Evolutionary conservation across 53 echinoderm and acorn worm genomes (phyloP).

Genomic region (Glandiceps talaboti): DNA sequence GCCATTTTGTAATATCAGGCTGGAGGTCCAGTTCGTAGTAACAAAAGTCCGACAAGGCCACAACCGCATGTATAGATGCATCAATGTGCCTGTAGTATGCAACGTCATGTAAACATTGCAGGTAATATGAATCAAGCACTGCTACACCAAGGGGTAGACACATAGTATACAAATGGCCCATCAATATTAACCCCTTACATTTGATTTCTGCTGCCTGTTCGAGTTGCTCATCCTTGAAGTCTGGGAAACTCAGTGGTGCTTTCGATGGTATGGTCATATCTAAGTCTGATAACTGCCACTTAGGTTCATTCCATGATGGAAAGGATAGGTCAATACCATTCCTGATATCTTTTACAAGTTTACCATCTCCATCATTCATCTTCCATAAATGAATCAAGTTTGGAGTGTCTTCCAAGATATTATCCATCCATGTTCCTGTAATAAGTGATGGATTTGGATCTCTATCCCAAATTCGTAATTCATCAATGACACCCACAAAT

Average conservation of each 20-base stretch:
- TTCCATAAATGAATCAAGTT: slow-evolving; percentile 62
- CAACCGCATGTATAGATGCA: slow-evolving; percentile 44
- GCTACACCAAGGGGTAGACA: slow-evolving; percentile 27
- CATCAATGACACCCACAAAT: slow-evolving; percentile 55
- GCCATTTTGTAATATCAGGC: slow-evolving; percentile 32
- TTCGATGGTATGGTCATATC: slow-evolving; percentile 18
- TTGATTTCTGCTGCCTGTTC: slow-evolving; percentile 21
- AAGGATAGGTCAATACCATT: slow-evolving; percentile 22
- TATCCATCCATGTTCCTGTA: slow-evolving; percentile 37
- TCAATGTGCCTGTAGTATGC: slow-evolving; percentile 43
- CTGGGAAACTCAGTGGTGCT: slow-evolving; percentile 29
- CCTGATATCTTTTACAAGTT: slow-evolving; percentile 24
- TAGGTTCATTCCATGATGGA: slow-evolving; percentile 28
- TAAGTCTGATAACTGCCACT: slow-evolving; percentile 37
- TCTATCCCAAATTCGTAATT: slow-evolving; percentile 61
- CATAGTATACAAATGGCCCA: slow-evolving; percentile 22
- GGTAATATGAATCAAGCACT: slow-evolving; percentile 28
- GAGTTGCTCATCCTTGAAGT: slow-evolving; percentile 25
- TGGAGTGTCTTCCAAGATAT: slow-evolving; percentile 30
- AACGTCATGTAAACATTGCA: slow-evolving; percentile 58
- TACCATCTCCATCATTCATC: slow-evolving; percentile 47
- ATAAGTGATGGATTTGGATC: slow-evolving; percentile 68
- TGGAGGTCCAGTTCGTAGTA: slow-evolving; percentile 3
- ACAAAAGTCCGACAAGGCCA: slow-evolving; percentile 42
- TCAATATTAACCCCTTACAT: slow-evolving; percentile 34